These are phyloP conservation scores for Falco concolor DNA, from an alignment of 2,797 vertebrate genomes.

Conservation along the genomic window DNA sequence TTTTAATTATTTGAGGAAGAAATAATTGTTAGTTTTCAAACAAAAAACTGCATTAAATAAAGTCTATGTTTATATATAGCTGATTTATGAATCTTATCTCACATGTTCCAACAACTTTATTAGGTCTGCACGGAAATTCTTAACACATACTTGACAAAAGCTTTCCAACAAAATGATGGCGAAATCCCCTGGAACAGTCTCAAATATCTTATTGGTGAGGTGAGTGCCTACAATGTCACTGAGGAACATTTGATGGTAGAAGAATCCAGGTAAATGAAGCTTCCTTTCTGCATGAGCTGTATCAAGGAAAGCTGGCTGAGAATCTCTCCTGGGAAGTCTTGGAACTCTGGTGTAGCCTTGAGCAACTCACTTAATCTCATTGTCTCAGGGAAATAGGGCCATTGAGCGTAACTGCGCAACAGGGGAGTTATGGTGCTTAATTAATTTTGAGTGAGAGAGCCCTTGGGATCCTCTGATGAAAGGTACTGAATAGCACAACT, in stretches of 20 bases:
- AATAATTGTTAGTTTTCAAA: not conserved
- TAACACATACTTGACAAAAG: constrained; percentile 89
- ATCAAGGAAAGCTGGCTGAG: not conserved
- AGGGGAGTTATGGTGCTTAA: not conserved
- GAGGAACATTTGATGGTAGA: not conserved
- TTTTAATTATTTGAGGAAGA: not conserved
- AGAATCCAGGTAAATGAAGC: not conserved
- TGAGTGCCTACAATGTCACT: constrained; percentile 24
- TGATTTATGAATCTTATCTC: not conserved
- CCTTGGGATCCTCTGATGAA: not conserved
- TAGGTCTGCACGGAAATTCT: constrained; percentile 97
- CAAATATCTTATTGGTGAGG: constrained; percentile 96
- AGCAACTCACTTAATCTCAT: not conserved
- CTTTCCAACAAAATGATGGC: constrained; percentile 81
- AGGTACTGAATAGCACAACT: not conserved
- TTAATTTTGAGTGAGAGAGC: not conserved
- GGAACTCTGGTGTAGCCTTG: not conserved
- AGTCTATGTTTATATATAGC: not conserved
- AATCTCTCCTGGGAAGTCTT: not conserved
- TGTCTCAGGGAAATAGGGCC: not conserved
- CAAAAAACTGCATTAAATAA: not conserved
- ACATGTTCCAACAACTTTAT: not conserved
- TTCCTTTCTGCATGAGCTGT: not conserved
- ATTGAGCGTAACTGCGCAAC: not conserved
- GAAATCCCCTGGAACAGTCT: constrained; percentile 92